Evolutionary conservation across 1,140 invertebrate species (phyloP).

Genomic region (Pectinophora gossypiella): DNA sequence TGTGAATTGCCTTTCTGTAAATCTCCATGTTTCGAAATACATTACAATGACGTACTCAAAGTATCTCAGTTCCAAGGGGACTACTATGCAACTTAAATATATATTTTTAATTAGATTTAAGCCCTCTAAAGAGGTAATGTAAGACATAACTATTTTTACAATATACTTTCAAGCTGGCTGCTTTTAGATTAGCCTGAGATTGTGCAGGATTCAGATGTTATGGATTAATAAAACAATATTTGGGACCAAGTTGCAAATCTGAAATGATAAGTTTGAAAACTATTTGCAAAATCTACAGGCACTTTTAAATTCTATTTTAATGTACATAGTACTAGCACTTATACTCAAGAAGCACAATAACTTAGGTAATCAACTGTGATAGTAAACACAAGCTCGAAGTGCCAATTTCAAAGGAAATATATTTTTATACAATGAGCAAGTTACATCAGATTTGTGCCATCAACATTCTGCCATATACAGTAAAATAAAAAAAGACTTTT

Average conservation of each 20-base stretch:
- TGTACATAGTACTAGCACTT: background rate
- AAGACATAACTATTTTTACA: background rate
- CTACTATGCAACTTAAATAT: constrained; percentile 55
- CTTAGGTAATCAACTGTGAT: constrained; percentile 54
- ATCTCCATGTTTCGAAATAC: constrained; percentile 69
- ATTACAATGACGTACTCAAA: constrained; percentile 66
- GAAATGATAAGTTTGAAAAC: too few relatives aligned
- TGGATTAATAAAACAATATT: too few relatives aligned
- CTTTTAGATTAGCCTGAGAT: too few relatives aligned
- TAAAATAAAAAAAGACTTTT: constrained; percentile 47
- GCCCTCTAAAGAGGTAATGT: constrained; percentile 23
- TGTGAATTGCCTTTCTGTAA: constrained; percentile 73
- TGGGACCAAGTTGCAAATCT: too few relatives aligned
- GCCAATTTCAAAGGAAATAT: constrained; percentile 38
- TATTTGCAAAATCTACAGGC: too few relatives aligned
- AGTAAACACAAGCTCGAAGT: constrained; percentile 45
- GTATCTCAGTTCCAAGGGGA: constrained; percentile 62
- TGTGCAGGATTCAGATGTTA: too few relatives aligned
- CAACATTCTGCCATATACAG: constrained; percentile 50
- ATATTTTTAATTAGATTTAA: constrained; percentile 23
- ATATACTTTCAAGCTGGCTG: too few relatives aligned
- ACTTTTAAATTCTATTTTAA: too few relatives aligned
- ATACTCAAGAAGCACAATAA: constrained; percentile 39
- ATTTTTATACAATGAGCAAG: constrained; percentile 10
- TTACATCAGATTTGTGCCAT: constrained; percentile 48